A percentile compares a stretch with the other conserved stretches of the same genome.
Evolutionary conservation across 2,113 vertebrate genomes (phyloP).

Genomic region (Myrmophylax atrothorax): DNA sequence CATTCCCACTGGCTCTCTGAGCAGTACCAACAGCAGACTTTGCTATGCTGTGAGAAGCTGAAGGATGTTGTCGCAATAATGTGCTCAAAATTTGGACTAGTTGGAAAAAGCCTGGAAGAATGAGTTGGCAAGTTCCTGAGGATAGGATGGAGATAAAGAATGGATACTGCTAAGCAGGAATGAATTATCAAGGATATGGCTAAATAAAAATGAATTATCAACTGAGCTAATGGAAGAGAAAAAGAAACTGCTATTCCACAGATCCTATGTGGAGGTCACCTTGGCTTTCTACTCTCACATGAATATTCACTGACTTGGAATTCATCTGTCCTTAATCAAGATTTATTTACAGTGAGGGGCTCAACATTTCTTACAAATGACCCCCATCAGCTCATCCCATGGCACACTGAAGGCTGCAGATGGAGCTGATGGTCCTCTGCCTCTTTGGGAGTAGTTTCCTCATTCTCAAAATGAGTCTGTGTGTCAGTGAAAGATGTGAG

Average conservation of each 20-base stretch:
- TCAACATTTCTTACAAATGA: not conserved
- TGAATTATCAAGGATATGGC: conserved; percentile 18
- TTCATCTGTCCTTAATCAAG: not conserved
- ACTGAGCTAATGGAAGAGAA: conserved; percentile 20
- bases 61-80: not conserved
- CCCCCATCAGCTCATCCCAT: not conserved
- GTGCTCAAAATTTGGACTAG: not conserved
- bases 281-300: conserved; percentile 37
- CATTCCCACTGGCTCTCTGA: not conserved
- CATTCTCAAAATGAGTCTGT: not conserved
- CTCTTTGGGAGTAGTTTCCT: not conserved
- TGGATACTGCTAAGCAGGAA: not conserved
- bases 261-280: conserved; percentile 46
- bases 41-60: not conserved
- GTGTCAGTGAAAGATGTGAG: not conserved
- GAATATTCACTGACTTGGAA: conserved; percentile 40
- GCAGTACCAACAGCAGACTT: not conserved
- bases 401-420: not conserved
- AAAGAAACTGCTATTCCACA: not conserved
- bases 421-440: not conserved
- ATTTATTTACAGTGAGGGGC: not conserved
- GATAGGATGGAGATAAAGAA: conserved; percentile 15
- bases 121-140: conserved; percentile 20
- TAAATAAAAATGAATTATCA: conserved; percentile 60
- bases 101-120: conserved; percentile 1